Percentiles rank a stretch among this genome's conserved stretches.
phyloP scores from a whole-genome alignment of 2,113 vertebrate genomes.

The Mesoclemmys tuberculata region DNA sequence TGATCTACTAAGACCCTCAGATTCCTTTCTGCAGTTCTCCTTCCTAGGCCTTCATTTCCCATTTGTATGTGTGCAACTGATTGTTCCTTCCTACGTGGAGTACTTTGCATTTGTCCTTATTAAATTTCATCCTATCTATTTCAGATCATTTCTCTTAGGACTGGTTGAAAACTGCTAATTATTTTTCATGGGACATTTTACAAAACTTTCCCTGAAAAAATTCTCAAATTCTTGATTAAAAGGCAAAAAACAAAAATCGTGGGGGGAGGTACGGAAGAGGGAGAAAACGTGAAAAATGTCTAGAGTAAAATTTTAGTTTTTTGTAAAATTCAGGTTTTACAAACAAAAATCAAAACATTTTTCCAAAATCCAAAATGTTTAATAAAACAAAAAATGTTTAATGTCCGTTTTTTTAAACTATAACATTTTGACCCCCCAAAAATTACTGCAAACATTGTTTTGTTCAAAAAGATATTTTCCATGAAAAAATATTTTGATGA shows the following conservation, averaged over 20 bases:
- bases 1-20: too few species aligned
- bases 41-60: too few species aligned
- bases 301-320: background rate
- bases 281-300: background rate
- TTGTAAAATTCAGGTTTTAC: background rate
- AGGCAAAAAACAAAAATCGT: background rate
- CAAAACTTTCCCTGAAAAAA: background rate
- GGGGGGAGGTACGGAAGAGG: too few species aligned
- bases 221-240: background rate
- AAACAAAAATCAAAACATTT: background rate
- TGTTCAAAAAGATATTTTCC: background rate
- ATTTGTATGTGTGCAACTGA: too few species aligned
- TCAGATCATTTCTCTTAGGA: too few species aligned
- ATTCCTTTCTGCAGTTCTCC: too few species aligned
- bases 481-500: constrained; percentile 8
- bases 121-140: too few species aligned
- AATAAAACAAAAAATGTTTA: background rate
- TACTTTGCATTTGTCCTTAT: too few species aligned
- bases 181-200: background rate
- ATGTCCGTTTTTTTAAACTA: background rate
- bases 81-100: too few species aligned
- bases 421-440: background rate
- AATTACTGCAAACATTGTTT: background rate
- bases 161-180: background rate
- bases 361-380: background rate